A percentile compares a stretch with the other conserved stretches of the same genome.
Conservation (phyloP, 92 coral and sea anemone genomes). For the Muricea muricata region DNA sequence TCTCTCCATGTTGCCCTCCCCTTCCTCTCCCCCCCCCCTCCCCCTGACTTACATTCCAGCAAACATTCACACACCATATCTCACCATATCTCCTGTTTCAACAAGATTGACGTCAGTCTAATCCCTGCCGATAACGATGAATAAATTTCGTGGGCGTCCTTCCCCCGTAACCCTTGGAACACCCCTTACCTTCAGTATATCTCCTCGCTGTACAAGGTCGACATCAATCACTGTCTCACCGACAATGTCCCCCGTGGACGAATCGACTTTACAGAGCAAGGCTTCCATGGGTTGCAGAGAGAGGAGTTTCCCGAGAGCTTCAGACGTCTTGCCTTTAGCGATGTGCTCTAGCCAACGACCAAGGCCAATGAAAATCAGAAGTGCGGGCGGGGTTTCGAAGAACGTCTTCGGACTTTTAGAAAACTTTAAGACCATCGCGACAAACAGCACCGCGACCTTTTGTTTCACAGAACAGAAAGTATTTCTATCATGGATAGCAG, state of each 20-base stretch:
- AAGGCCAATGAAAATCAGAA: constrained; percentile 86
- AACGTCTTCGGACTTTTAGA: constrained; percentile 95
- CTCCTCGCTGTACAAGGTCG: constrained; percentile 98
- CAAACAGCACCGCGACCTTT: constrained; percentile 85
- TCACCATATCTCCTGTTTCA: no score
- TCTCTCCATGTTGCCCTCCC: no score
- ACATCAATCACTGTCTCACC: constrained; percentile 78
- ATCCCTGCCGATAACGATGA: no score
- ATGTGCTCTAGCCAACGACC: constrained; percentile 99
- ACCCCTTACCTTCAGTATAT: constrained; percentile 76
- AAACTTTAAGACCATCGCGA: constrained; percentile 81
- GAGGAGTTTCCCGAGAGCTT: constrained; percentile 91
- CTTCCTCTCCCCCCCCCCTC: no score
- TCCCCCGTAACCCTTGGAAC: not conserved
- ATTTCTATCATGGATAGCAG: no score
- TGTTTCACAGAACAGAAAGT: no score
- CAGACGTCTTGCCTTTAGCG: constrained; percentile 98
- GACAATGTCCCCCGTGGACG: constrained; percentile 67
- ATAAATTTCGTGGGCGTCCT: not conserved
- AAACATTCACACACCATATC: no score
- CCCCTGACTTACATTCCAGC: no score
- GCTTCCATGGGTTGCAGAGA: constrained; percentile 97
- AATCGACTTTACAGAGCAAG: constrained; percentile 74
- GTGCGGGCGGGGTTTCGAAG: constrained; percentile 98
- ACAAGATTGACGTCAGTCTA: no score